Base-by-base conservation (phyloP, 1,140 invertebrate species). In the Meloidogyne chitwoodi region DNA sequence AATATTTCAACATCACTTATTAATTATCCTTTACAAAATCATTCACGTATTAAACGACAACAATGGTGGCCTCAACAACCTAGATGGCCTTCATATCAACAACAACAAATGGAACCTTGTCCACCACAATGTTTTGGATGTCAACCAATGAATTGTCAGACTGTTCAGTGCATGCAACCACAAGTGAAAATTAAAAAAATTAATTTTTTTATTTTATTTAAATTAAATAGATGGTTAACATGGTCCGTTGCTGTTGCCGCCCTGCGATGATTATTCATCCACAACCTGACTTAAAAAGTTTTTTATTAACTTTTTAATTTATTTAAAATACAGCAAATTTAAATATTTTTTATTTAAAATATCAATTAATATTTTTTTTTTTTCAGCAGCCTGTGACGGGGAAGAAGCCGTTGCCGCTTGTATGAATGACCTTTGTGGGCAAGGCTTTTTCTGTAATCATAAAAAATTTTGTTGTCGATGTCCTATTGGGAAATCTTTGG, bases 351-450 rank as follows among this genome's bases (percentile, higher is more conserved):
- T 19, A 16, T 22, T 8, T 67, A 0, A 41, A 24, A 34, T 10
- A 22, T 24, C 31, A 22, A 22, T 38, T 26, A 22, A 22, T n/a
- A n/a, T n/a, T 56, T 48, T 71, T 56, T 11, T 22, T 56, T 41
- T 63, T 80, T 76, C 26, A 81, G 80, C 63, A 11, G 76, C 80
- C 4, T 81, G 80, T 61, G 81, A 83, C 69, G 80, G 80, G 1
- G 81, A 80, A 10, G 77, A 80, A 31, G 81, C 80, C 2, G 80
- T 81, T 26, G 80, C 80, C 34, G 80, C 38, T 16, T 81, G 80
- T 61, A 65, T 81, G 31, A 81, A 81, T 56, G 74, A 64, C 8
- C 81, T 81, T 64, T 81, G 80, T 62, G 80, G 80, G 4, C 80
- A 81, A 66, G 80, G 80, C 12, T 83, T 72, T 44, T 78, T 79